Base-by-base conservation (phyloP, 2,797 vertebrate species). In the Ciconia nigra region DNA sequence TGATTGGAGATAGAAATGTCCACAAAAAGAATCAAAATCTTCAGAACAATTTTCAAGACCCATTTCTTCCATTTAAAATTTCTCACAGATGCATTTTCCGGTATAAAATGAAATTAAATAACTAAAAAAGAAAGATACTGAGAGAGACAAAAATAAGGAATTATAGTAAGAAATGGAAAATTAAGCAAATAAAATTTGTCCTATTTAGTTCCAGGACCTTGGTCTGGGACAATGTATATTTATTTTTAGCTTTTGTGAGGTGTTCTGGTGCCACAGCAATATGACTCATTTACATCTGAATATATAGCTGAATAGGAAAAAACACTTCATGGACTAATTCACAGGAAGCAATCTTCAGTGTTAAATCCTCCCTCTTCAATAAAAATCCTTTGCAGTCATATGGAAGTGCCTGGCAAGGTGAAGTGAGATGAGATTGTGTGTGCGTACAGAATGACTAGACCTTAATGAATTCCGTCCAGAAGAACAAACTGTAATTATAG, bases 241-340 rank as follows among this genome's bases (percentile, higher is more conserved):
- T 91, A 72, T 79, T 91, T 93, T 91, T 77, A 88, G 33, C 10
- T 83, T 80, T 55, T 70, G 20, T 72, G 46, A 46, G 46, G 13
- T 72, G 37, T 51, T 77, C 46, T 47, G 31, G 15, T 86, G 39
- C 28, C 41, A 57, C 26, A 58, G 44, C 15, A 82, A 61, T 46
- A 66, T 67, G 57, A 73, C 15, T 93, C 37, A 88, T 96, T 93
- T 93, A 47, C 49, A 88, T 81, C 35, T 88, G 88, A 90, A 77
- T 83, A 66, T 66, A 63, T 3, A 63, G 14, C 18, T 73, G 39
- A 69, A 80, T 17, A 85, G 31, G 66, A 79, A 86, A 93, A 72
- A 84, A 3, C 42, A 31, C 33, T 63, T 77, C 59, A 71, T 52
- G 65, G 39, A 44, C 86, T 63, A 96, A 77, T 90, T 88, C 76